Base-by-base conservation (phyloP, 1,140 invertebrate species). In the Paralvinella palmiformis region DNA sequence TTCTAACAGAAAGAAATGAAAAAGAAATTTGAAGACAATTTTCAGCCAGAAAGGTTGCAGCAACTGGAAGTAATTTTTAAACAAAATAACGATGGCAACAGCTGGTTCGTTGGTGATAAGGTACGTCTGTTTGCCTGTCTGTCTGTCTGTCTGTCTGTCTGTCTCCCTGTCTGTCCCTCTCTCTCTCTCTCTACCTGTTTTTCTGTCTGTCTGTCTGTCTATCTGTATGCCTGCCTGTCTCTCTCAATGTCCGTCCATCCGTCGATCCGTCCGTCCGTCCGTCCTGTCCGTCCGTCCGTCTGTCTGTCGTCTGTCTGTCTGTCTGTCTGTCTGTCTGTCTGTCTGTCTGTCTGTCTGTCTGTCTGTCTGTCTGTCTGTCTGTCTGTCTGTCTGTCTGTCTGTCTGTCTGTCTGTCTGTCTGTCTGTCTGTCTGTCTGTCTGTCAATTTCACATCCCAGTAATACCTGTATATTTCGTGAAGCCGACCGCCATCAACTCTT, bases 251-350 rank as follows among this genome's bases (percentile, higher is more conserved):
- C 2, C 29, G 55, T 57, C 55, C 29, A 27, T 57, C 55, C 29
- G 55, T 57, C 55, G 20, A 27, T 57, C 55, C 29, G 55, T 57
- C n/a, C n/a, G n/a, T n/a, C n/a, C n/a, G n/a, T n/a, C n/a, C n/a
- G n/a, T n/a, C n/a, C 55, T 57, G 55, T 57, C 55, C 29, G 55
- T 57, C 55, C 29, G 55, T 57, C 55, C 29, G 55, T 57, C 55
- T 57, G 55, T 57, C 55, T 57, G 55, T 57, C 55, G 55, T 53
- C 50, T 53, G 50, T 53, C 50, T 53, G 50, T 53, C 50, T 53
- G 50, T 53, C 50, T 53, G 50, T 53, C 50, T 53, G 50, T 53
- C 50, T 53, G 50, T 53, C 50, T 53, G 13, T 53, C 50, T 53
- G 50, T 53, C 50, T 53, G 50, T 53, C 50, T 53, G 50, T 53